Conservation (phyloP, 2,888 invertebrate genomes). For the Parasteatoda lunata region DNA sequence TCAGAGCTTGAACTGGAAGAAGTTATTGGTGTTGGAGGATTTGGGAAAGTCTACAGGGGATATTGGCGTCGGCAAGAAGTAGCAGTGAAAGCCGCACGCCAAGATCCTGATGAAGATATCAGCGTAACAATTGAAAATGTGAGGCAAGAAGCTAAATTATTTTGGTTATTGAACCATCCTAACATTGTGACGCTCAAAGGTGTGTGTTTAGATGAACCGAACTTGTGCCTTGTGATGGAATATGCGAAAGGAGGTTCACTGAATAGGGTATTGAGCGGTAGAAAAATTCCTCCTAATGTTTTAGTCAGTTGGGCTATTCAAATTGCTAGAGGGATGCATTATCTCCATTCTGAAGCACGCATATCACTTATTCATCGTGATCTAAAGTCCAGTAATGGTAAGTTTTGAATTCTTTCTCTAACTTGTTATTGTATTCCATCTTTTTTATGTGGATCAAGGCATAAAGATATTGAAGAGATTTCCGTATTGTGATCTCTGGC, state of each 20-base stretch:
- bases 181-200: conserved; percentile 96
- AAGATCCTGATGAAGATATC: conserved; percentile 92
- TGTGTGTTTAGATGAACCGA: conserved; percentile 92
- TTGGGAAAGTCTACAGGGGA: conserved; percentile 91
- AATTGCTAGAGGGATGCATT: conserved; percentile 96
- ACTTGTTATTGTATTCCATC: too few species aligned
- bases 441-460: too few species aligned
- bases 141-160: conserved; percentile 89
- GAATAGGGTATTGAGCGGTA: conserved; percentile 85
- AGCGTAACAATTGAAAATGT: conserved; percentile 91
- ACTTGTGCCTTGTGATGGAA: conserved; percentile 96
- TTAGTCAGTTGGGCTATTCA: conserved; percentile 98
- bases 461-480: too few species aligned
- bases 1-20: conserved; percentile 89
- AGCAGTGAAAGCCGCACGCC: conserved; percentile 94
- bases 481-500: too few species aligned
- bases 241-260: conserved; percentile 95
- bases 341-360: conserved; percentile 94
- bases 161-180: conserved; percentile 91
- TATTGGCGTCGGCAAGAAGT: conserved; percentile 89
- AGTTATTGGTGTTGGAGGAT: conserved; percentile 97
- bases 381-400: conserved; percentile 98
- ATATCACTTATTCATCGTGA: conserved; percentile 97
- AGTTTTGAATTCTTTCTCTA: too few species aligned
- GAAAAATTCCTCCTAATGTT: conserved; percentile 92